Evolutionary conservation across 2,797 vertebrate species (phyloP).

Genomic region (Chanos chanos): DNA sequence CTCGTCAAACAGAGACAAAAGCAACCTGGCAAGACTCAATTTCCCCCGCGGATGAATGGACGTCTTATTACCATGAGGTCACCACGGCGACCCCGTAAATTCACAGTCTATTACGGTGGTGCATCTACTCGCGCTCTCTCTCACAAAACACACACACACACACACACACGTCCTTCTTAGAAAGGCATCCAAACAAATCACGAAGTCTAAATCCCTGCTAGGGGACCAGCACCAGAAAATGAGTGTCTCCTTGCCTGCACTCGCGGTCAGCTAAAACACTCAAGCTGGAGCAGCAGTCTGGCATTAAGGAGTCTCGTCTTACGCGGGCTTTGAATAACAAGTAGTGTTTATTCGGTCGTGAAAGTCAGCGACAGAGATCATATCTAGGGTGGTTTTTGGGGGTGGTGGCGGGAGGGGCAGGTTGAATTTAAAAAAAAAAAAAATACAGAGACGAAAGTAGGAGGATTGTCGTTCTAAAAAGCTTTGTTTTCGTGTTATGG

Average conservation of each 20-base stretch:
- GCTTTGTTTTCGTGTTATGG: conserved; percentile 5
- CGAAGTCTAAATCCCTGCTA: conserved; percentile 42
- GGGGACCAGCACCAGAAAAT: conserved; percentile 14
- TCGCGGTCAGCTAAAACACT: conserved; percentile 36
- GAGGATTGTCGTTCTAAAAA: conserved; percentile 46
- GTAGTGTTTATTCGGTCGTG: conserved; percentile 48
- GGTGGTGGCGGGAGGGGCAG: not conserved
- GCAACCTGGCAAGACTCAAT: conserved; percentile 35
- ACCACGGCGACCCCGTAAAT: conserved; percentile 39
- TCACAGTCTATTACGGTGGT: conserved; percentile 34
- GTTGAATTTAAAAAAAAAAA: not conserved
- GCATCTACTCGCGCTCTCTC: not conserved
- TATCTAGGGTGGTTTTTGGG: conserved; percentile 49
- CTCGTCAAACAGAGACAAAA: conserved; percentile 37
- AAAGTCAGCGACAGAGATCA: conserved; percentile 43
- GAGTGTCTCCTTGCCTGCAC: not conserved
- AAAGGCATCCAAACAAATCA: conserved; percentile 24
- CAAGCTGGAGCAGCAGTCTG: conserved; percentile 31
- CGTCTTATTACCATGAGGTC: conserved; percentile 52
- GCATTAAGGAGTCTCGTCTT: conserved; percentile 23
- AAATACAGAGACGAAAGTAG: not conserved
- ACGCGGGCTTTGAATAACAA: conserved; percentile 41
- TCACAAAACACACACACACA: not conserved
- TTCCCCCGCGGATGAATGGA: conserved; percentile 41
- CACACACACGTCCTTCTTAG: not conserved